Evolutionary conservation across 2,797 vertebrate genomes (phyloP), one percentile per base, ranked within the genome.

Genomic region (Sebastolobus alascanus): DNA sequence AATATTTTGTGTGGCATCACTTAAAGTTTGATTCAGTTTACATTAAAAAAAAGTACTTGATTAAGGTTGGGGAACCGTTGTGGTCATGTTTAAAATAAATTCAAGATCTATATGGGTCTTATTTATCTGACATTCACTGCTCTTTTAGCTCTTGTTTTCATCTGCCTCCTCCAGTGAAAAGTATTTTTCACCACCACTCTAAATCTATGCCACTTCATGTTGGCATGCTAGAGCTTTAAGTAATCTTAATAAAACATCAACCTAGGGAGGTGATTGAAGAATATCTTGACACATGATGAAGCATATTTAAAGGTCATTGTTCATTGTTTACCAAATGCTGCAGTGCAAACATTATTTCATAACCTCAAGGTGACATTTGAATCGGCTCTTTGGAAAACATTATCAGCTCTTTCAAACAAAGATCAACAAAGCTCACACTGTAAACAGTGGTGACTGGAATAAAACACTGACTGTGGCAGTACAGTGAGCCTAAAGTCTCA

Each of bases 401-500:
- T 68, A 82, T 84, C 76, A 65, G 35, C 43, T n/a, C 60, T 52
- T 56, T 68, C 3, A 25, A 61, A 66, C 61, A 59, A 31, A 81
- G 27, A 82, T 73, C 56, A 77, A 72, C 60, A 77, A 27, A 27
- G 40, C 8, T 59, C 1, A 8, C n/a, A 6, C 14, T 8, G 73
- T 40, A 40, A 82, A 87, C 80, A 85, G 2, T 6, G 54, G 40
- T 1, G 16, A n/a, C 8, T 52, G 50, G 40, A 68, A 84, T 86
- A 90, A 84, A 90, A 78, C 22, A 18, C 29, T 9, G 37, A 4
- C 13, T 40, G 50, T 67, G 25, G 35, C 6, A 18, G 37, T 0
- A 18, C 56, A 31, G 74, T 13, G 35, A 31, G 10, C 22, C 12
- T 56, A 8, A 46, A 63, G 29, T 16, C 22, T n/a, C 4, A 55